Evolutionary conservation across 1,140 invertebrate species (phyloP).

Genomic region (Drosophila tsacasi): DNA sequence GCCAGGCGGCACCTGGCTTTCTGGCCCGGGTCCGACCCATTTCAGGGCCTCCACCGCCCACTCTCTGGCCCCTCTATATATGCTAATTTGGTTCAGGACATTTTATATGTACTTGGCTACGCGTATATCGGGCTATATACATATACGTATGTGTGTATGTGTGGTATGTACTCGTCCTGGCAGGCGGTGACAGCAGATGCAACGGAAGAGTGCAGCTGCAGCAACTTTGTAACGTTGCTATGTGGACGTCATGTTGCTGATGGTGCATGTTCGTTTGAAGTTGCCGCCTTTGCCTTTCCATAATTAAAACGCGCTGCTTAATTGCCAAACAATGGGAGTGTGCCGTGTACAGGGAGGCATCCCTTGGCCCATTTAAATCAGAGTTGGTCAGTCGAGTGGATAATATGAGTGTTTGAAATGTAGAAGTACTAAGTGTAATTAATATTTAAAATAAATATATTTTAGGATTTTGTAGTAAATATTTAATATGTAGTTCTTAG

Average conservation of each 20-base stretch:
- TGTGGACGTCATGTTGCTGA: slow-evolving; percentile 42
- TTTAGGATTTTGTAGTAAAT: neutral
- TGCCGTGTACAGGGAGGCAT: neutral
- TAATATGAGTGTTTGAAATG: slow-evolving; percentile 5
- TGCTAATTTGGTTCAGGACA: slow-evolving; percentile 77
- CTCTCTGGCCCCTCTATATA: slow-evolving; percentile 34
- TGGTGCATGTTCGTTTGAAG: slow-evolving; percentile 60
- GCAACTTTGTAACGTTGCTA: slow-evolving; percentile 36
- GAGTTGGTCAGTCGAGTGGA: slow-evolving; percentile 51
- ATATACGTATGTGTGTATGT: neutral
- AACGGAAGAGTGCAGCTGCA: slow-evolving; percentile 49
- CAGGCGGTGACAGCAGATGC: slow-evolving; percentile 24
- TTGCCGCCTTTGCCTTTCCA: slow-evolving; percentile 62
- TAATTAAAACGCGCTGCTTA: slow-evolving; percentile 81
- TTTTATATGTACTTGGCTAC: slow-evolving; percentile 47
- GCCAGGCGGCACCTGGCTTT: slow-evolving; percentile 46
- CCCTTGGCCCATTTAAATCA: slow-evolving; percentile 39
- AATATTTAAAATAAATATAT: neutral
- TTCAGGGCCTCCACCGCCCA: neutral
- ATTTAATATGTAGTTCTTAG: neutral
- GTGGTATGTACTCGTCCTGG: slow-evolving; percentile 31
- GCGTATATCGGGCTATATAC: slow-evolving; percentile 26
- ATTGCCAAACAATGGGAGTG: slow-evolving; percentile 74
- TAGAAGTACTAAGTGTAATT: neutral
- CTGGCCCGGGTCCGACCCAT: slow-evolving; percentile 10